These are phyloP conservation scores for Paracentrotus lividus DNA, from an alignment of 53 echinoderm and acorn worm species.

Conservation along the genomic window DNA sequence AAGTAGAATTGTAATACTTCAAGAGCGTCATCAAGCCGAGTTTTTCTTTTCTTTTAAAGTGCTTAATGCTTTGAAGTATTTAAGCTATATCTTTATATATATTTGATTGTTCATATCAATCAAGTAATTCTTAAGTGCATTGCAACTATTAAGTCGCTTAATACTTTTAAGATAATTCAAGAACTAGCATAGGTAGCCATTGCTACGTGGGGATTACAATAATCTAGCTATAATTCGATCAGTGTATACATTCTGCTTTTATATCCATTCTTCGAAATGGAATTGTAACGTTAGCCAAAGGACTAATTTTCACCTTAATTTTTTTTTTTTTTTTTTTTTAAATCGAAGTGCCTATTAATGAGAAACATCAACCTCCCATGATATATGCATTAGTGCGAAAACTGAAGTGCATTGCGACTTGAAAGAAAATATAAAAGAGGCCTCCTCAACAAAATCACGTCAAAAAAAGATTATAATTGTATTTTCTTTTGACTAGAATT, in stretches of 20 bases:
- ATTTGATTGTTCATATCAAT: conserved; percentile 8
- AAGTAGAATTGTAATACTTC: neutral
- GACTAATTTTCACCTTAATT: conserved; percentile 60
- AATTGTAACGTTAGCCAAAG: conserved; percentile 44
- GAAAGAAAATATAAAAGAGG: neutral
- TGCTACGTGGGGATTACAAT: conserved; percentile 25
- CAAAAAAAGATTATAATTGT: conserved; percentile 44
- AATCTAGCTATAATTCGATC: conserved; percentile 33
- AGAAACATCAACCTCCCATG: conserved; percentile 33
- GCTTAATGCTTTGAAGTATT: neutral
- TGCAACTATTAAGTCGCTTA: conserved; percentile 39
- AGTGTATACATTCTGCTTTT: conserved; percentile 5
- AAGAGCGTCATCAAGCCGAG: neutral
- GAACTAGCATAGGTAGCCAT: neutral
- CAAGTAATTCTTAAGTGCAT: neutral
- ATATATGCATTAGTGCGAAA: neutral
- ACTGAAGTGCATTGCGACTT: conserved; percentile 34
- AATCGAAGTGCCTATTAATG: conserved; percentile 42
- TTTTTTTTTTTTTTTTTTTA: too few relatives aligned
- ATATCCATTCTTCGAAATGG: neutral
- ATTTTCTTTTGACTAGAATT: conserved; percentile 6
- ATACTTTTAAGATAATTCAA: conserved; percentile 16
- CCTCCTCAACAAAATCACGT: conserved; percentile 33
- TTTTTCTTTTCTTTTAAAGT: neutral
- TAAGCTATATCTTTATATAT: neutral